phyloP scores from a whole-genome alignment of 2,888 invertebrate genomes.

The Corythucha ciliata region DNA sequence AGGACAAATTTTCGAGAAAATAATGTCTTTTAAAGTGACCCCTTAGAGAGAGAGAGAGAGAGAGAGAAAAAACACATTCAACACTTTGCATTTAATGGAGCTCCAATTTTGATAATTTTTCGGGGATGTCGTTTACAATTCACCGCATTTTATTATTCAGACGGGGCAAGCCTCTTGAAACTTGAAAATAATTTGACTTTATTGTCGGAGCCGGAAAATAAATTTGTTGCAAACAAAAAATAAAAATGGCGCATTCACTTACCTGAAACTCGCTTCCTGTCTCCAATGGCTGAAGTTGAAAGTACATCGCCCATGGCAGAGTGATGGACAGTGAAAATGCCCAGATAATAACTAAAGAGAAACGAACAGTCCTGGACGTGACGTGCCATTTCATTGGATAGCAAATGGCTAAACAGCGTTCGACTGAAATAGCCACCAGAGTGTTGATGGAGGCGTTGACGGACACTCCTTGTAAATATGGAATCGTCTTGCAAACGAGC shows the following conservation, averaged over 20 bases:
- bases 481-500: conserved; percentile 48
- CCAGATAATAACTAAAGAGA: conserved; percentile 45
- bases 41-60: too few species aligned
- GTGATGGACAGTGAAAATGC: conserved; percentile 43
- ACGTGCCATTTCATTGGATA: conserved; percentile 44
- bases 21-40: too few species aligned
- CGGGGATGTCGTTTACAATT: too few species aligned
- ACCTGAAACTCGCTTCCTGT: conserved; percentile 40
- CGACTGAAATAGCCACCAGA: conserved; percentile 48
- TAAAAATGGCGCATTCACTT: conserved; percentile 22
- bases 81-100: too few species aligned
- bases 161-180: too few species aligned
- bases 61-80: too few species aligned
- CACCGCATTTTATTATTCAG: too few species aligned
- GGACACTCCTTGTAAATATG: conserved; percentile 50
- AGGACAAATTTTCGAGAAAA: too few species aligned
- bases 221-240: too few species aligned
- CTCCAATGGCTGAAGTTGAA: conserved; percentile 42
- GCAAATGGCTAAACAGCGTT: conserved; percentile 47
- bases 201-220: too few species aligned
- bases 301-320: conserved; percentile 46
- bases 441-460: conserved; percentile 51
- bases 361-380: conserved; percentile 41
- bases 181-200: too few species aligned
- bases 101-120: too few species aligned